Conservation (phyloP, 1,140 invertebrate genomes). For the Drosophila punjabiensis region DNA sequence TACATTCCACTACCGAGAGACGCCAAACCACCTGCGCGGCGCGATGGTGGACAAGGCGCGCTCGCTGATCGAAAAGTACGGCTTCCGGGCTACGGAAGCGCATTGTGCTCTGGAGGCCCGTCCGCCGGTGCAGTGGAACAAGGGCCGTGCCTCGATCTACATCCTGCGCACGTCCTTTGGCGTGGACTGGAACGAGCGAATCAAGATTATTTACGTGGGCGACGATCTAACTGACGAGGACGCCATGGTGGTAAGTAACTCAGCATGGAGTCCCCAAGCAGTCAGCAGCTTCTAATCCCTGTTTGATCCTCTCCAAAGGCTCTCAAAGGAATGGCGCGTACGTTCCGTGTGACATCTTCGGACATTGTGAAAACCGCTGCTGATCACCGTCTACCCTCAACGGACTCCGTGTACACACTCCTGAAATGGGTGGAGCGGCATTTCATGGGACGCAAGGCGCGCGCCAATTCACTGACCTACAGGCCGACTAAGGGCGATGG, state of each 20-base stretch:
- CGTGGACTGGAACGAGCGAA: constrained; percentile 95
- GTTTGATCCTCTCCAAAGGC: constrained; percentile 86
- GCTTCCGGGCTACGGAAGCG: constrained; percentile 91
- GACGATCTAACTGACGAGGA: constrained; percentile 96
- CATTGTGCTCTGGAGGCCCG: constrained; percentile 95
- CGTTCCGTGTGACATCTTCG: constrained; percentile 94
- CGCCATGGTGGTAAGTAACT: constrained; percentile 91
- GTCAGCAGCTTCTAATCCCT: neutral
- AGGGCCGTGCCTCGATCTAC: constrained; percentile 94
- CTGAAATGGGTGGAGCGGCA: constrained; percentile 95
- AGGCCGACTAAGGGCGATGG: constrained; percentile 88
- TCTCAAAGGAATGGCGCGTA: constrained; percentile 95
- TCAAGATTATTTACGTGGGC: constrained; percentile 95
- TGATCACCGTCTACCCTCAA: constrained; percentile 93
- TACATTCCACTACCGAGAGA: constrained; percentile 95
- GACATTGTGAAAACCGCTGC: constrained; percentile 94
- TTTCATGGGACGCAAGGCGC: constrained; percentile 90
- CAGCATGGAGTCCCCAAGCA: neutral
- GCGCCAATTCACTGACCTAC: constrained; percentile 87
- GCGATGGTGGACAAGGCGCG: constrained; percentile 89
- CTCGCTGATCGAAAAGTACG: constrained; percentile 90
- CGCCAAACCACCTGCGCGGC: constrained; percentile 88
- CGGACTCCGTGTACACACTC: constrained; percentile 95
- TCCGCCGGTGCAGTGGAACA: constrained; percentile 96
- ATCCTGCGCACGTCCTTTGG: constrained; percentile 95